These are phyloP conservation scores for Dinocampus coccinellae DNA, from an alignment of 2,888 invertebrate genomes.

Conservation along the genomic window DNA sequence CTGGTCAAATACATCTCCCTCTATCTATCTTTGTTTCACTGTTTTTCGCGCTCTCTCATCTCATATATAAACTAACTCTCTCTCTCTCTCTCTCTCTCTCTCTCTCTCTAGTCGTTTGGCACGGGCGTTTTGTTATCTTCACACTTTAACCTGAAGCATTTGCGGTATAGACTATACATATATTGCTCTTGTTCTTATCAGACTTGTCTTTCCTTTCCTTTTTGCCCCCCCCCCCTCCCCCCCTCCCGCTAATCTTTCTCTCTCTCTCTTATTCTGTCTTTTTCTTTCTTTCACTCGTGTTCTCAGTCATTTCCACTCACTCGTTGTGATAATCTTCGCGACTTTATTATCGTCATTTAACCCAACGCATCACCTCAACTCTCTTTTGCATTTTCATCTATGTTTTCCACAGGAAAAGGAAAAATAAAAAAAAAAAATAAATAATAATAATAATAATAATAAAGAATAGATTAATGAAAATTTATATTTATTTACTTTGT, in stretches of 20 bases:
- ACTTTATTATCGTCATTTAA: constrained; percentile 35
- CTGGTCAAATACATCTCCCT: constrained; percentile 12
- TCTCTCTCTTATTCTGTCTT: too few species aligned
- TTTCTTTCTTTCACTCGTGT: neutral
- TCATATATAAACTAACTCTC: too few species aligned
- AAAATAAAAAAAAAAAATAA: neutral
- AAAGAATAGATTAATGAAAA: neutral
- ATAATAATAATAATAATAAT: too few species aligned
- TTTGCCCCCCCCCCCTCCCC: too few species aligned
- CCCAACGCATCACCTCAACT: neutral
- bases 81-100: neutral
- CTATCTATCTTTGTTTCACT: too few species aligned
- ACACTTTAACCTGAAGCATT: constrained; percentile 19
- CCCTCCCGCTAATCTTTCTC: too few species aligned
- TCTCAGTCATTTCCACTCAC: constrained; percentile 19
- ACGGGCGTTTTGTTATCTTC: constrained; percentile 20
- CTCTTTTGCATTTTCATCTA: constrained; percentile 5
- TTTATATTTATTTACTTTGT: neutral
- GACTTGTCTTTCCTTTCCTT: too few species aligned
- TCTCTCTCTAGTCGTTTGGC: neutral
- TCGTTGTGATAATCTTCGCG: constrained; percentile 24
- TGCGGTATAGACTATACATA: constrained; percentile 7
- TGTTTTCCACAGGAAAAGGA: neutral
- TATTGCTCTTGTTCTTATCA: constrained; percentile 28
- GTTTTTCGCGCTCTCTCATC: too few species aligned